Percentiles rank a stretch among this genome's conserved stretches.
Evolutionary conservation across 2,113 vertebrate genomes (phyloP).

Genomic region (Chrysemys picta): DNA sequence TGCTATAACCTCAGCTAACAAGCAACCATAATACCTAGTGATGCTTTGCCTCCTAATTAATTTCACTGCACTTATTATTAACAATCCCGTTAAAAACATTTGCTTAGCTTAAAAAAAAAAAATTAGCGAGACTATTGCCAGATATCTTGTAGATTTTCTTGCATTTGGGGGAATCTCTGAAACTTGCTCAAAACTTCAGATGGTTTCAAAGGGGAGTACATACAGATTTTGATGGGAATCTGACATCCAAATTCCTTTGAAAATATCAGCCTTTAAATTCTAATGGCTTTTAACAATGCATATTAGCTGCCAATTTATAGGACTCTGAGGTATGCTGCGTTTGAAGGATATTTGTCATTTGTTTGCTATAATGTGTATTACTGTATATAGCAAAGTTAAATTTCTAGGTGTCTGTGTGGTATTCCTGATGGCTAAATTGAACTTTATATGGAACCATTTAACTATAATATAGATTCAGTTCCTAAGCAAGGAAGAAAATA

Average conservation of each 20-base stretch:
- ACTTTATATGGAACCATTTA: not conserved
- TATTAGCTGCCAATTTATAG: not conserved
- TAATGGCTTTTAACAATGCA: not conserved
- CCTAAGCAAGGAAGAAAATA: not conserved
- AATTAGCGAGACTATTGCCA: fast-evolving
- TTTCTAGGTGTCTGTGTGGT: not conserved
- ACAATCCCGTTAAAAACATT: fast-evolving
- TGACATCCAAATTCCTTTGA: fast-evolving
- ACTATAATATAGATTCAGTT: not conserved
- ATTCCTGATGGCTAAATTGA: not conserved
- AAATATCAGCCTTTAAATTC: not conserved
- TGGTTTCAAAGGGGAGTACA: not conserved
- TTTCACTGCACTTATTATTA: not conserved
- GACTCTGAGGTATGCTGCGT: constrained; percentile 10
- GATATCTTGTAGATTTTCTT: not conserved
- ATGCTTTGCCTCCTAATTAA: not conserved
- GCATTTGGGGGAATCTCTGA: not conserved
- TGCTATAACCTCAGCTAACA: constrained; percentile 4
- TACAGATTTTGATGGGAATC: not conserved
- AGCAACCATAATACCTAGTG: not conserved
- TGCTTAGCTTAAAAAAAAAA: not conserved
- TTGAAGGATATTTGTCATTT: constrained; percentile 52
- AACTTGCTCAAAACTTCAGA: not conserved
- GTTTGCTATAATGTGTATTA: not conserved
- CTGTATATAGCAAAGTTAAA: not conserved